Percentiles rank a stretch among this genome's conserved stretches.
phyloP scores from a whole-genome alignment of 2,797 vertebrate species.

The Falco cherrug region DNA sequence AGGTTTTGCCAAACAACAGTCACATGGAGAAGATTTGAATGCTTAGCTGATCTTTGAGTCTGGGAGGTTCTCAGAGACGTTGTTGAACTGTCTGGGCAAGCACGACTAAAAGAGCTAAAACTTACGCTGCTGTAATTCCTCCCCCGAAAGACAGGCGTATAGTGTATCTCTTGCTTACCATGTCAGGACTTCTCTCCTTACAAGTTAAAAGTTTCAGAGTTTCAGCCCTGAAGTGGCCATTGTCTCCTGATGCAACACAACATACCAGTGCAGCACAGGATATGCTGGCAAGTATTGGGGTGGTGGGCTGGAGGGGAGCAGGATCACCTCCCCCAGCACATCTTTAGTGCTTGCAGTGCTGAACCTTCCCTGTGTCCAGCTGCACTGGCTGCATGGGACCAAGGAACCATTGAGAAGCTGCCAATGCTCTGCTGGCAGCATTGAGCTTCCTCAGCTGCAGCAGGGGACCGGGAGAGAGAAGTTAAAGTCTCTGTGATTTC shows the following conservation, averaged over 20 bases:
- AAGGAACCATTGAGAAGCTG: background rate
- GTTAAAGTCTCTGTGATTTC: background rate
- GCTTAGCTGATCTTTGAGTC: constrained; percentile 42
- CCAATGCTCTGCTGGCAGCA: background rate
- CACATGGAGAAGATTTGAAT: constrained; percentile 46
- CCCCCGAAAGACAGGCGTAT: background rate
- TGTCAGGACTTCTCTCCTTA: background rate
- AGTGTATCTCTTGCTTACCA: background rate
- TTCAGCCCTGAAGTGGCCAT: constrained; percentile 25
- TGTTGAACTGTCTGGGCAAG: background rate
- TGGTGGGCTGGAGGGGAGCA: background rate
- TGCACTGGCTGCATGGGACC: background rate
- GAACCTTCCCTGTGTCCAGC: background rate
- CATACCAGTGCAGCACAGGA: background rate
- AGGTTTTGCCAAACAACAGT: constrained; percentile 48
- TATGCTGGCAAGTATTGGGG: background rate
- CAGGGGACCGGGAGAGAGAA: background rate
- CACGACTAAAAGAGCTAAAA: background rate
- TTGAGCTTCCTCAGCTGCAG: background rate
- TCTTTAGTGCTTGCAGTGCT: background rate
- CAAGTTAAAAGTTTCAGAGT: constrained; percentile 24
- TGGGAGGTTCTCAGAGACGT: background rate
- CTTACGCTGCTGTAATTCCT: background rate
- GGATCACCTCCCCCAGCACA: background rate
- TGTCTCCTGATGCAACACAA: background rate